Percentiles rank a stretch among this genome's conserved stretches.
These are phyloP conservation scores for Glyphotaelius pellucidus DNA, from an alignment of 2,888 invertebrate species.

Conservation along the genomic window DNA sequence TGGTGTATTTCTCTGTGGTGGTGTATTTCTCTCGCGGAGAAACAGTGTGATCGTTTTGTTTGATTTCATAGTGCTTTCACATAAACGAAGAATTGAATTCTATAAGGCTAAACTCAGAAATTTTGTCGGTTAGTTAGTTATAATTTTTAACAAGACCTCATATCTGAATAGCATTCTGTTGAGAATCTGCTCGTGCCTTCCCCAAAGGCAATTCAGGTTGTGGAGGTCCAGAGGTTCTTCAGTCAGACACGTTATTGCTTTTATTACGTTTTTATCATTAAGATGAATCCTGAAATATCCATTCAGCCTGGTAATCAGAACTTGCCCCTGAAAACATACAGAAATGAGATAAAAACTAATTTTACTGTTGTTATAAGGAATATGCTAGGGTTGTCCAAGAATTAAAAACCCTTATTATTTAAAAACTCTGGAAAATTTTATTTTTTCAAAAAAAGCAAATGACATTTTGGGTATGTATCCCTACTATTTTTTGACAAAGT, in stretches of 20 bases:
- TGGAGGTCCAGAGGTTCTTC: slow-evolving; percentile 77
- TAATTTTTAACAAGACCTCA: background rate
- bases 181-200: slow-evolving; percentile 84
- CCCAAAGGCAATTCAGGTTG: slow-evolving; percentile 81
- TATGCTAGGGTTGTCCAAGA: too few species aligned
- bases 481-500: too few species aligned
- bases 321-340: slow-evolving; percentile 77
- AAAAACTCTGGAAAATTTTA: too few species aligned
- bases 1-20: too few species aligned
- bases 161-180: slow-evolving; percentile 80
- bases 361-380: background rate
- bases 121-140: background rate
- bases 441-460: too few species aligned
- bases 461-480: too few species aligned
- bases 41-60: too few species aligned
- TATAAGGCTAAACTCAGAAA: too few species aligned
- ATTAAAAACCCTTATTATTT: too few species aligned
- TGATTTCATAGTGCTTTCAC: too few species aligned
- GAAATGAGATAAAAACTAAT: slow-evolving; percentile 66
- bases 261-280: slow-evolving; percentile 77
- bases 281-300: slow-evolving; percentile 81
- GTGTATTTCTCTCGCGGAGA: too few species aligned
- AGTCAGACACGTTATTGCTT: slow-evolving; percentile 80
- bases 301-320: slow-evolving; percentile 77
- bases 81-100: too few species aligned